Percentiles rank a stretch among this genome's conserved stretches.
phyloP scores from a whole-genome alignment of 2,888 invertebrate species.

The Lycaena phlaeas region DNA sequence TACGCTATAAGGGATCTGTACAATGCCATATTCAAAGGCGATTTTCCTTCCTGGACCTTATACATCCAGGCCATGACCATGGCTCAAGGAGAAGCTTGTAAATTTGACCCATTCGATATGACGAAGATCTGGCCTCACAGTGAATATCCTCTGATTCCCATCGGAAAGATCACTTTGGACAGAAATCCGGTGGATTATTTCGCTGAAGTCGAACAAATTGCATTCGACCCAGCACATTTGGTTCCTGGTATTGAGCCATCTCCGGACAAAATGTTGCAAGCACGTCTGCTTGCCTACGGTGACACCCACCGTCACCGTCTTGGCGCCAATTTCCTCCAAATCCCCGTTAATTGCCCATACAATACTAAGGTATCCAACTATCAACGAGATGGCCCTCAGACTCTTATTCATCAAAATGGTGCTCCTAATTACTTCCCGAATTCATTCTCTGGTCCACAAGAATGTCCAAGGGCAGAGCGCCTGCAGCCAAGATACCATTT shows the following conservation, averaged over 20 bases:
- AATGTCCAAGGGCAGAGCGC: conserved; percentile 75
- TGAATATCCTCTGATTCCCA: conserved; percentile 90
- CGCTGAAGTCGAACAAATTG: conserved; percentile 93
- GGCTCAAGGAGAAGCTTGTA: conserved; percentile 84
- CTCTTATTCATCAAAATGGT: conserved; percentile 84
- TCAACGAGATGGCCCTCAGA: conserved; percentile 91
- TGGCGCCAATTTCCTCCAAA: conserved; percentile 92
- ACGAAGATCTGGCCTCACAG: conserved; percentile 94
- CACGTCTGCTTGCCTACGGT: conserved; percentile 88
- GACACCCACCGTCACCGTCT: conserved; percentile 92
- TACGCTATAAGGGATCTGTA: conserved; percentile 91
- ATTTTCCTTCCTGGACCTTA: conserved; percentile 85
- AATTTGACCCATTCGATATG: conserved; percentile 93
- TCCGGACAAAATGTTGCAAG: conserved; percentile 94
- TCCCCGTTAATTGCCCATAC: conserved; percentile 97
- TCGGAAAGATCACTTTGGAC: conserved; percentile 89
- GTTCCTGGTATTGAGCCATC: conserved; percentile 95
- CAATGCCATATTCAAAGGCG: conserved; percentile 85
- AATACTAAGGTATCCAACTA: conserved; percentile 80
- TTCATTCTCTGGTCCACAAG: conserved; percentile 91
- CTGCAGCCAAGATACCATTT: conserved; percentile 72
- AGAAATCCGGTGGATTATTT: conserved; percentile 94
- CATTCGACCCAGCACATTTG: conserved; percentile 91
- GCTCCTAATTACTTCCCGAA: conserved; percentile 98
- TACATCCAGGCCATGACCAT: conserved; percentile 93